Evolutionary conservation across 1,140 invertebrate genomes (phyloP), one percentile per base, ranked within the genome.

Genomic region (Drosophila guanche): DNA sequence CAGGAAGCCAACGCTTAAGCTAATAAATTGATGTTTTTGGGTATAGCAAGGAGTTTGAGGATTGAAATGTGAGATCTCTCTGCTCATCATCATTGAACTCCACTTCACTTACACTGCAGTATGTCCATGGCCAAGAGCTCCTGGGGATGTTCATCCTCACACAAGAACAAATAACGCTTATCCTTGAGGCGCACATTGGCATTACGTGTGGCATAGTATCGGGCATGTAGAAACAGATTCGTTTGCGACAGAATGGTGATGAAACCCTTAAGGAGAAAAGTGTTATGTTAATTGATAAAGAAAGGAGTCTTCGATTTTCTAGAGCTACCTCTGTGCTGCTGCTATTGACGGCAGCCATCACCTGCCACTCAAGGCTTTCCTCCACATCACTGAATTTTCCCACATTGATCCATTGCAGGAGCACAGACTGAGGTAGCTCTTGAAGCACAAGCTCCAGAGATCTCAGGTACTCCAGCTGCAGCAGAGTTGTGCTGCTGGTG

Each of bases 191-290:
- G 62, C 54, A 90, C 69, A 42, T 78, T 72, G 12, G 89, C 74
- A 33, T 90, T 84, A 1, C 89, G 85, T 12, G 89, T 90, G 48
- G 89, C 89, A 77, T 58, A 90, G 43, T 90, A 90, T 10, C 89
- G 85, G 5, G 85, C 79, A 27, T 88, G 85, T 0, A 90, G 41
- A 27, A 90, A 90, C 10, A 33, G 23, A 16, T 68, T 41, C 0
- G 85, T 89, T 25, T 88, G 43, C 12, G 76, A 53, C 50, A 90
- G 69, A 2, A 90, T 60, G 10, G 88, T 88, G 1, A 90, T 85
- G n/a, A 90, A 90, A 4, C 88, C 88, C 88, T 90, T 7, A 2
- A 14, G 8, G 5, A 25, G 12, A 57, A 0, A 5, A 10, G 0
- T 4, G 4, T 10, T 1, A 7, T 8, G 25, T 29, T 25, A 10